Evolutionary conservation across 2,888 invertebrate species (phyloP), one percentile per base, ranked within the genome.

Genomic region (Caenorhabditis afra): DNA sequence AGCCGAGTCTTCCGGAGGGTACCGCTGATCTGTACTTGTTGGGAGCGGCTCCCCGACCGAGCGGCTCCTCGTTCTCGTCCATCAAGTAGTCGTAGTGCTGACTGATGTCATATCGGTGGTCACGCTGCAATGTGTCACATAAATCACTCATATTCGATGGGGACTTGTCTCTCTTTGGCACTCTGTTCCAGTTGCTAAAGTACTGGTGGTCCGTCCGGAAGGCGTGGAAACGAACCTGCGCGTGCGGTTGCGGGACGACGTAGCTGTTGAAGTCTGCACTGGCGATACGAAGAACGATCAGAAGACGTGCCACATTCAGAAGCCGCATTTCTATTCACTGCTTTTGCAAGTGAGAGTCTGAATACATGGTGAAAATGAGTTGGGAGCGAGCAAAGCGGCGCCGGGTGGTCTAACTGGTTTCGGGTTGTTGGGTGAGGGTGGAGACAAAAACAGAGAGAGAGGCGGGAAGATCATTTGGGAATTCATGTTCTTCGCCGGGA

Each of bases 81-180:
- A 78, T 57, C 22, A 78, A 50, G 61, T 76, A 76, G 68, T 76
- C 76, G 64, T 76, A 76, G 61, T 75, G 67, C 45, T 67, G 67
- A 62, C 58, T 65, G 65, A 74, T 71, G 64, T 71, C 71, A 62
- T 71, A 64, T 64, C 71, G 71, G 47, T 71, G 62, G 57, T 71
- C 71, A 62, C 62, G 62, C 71, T 71, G 71, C 71, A 71, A 62
- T 23, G 22, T 41, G 53, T 49, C 62, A 57, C 62, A 71, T 64
- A 71, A 64, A 64, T 71, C 71, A 64, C 29, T 62, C 71, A 71
- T 62, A 53, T 37, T 29, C 20, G 61, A 52, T 41, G 35, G 39
- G 11, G 22, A 50, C 20, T 22, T n/a, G 47, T 50, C 50, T 50
- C 18, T 58, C 58, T 50, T 58, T 67, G 67, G 67, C 22, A 67